These are phyloP conservation scores for Fringilla coelebs DNA, from an alignment of 2,797 vertebrate genomes.

Conservation along the genomic window DNA sequence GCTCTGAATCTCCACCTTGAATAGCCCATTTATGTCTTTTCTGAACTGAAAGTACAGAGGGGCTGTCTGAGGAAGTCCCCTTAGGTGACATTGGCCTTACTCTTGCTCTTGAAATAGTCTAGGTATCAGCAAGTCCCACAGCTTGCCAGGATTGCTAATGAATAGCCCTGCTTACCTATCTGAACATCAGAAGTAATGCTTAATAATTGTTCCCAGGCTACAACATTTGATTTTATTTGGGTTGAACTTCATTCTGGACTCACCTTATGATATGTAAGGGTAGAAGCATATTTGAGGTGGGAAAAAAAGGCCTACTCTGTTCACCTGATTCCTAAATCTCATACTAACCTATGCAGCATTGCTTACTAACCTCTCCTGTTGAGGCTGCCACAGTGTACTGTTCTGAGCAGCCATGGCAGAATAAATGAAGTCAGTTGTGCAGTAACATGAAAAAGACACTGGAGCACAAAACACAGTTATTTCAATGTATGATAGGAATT, in stretches of 20 bases:
- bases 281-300: background rate
- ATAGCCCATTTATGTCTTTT: background rate
- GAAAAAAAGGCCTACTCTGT: background rate
- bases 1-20: background rate
- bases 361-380: background rate
- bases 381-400: background rate
- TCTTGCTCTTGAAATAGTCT: background rate
- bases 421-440: background rate
- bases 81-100: background rate
- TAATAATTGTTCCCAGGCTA: background rate
- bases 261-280: background rate
- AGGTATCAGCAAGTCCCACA: background rate
- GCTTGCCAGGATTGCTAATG: background rate
- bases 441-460: background rate
- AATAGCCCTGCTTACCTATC: background rate
- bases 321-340: background rate
- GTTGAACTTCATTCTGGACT: background rate
- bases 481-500: rapidly evolving
- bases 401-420: background rate
- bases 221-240: background rate
- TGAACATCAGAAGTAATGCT: background rate
- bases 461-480: background rate
- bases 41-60: background rate
- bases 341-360: background rate
- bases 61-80: background rate